Evolutionary conservation across 2,113 vertebrate species (phyloP), one percentile per base, ranked within the genome.

Genomic region (Rissa tridactyla): DNA sequence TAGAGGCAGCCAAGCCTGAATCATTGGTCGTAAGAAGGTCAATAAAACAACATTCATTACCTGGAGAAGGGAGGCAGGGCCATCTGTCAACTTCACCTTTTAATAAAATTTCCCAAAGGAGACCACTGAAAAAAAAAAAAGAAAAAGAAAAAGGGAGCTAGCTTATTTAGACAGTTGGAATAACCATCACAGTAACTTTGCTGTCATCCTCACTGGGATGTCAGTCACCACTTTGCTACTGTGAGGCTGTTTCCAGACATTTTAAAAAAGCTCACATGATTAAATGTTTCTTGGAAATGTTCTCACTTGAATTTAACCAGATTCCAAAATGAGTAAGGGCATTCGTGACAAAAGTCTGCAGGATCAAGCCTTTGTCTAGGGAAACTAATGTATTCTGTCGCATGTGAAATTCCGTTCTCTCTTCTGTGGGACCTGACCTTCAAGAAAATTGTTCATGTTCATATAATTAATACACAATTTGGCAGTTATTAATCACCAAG

Each of bases 1-100:
- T 92, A 65, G 42, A 89, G 38, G 55, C 75, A 92, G 34, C 60
- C 73, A 94, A 94, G 64, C 64, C 61, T 88, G 57, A 91, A 78
- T 94, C 21, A 12, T 54, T 94, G 91, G 78, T 92, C 86, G 60
- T 83, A 49, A 91, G 84, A 94, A 93, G 92, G 87, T 95, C 97
- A 91, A 71, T 94, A 86, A 95, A 93, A 36, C 64, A 93, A 44
- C 42, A 89, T 94, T 91, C 2, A 8, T 94, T 95, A 94, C 70
- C 60, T 93, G 82, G 21, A 85, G 60, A 92, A 93, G 52, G 75
- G 47, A 92, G 54, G 40, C 72, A 78, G 62, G 65, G 46, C 62
- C 55, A 96, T 96, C 91, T 90, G 71, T 95, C 94, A 93, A 77
- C 36, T 86, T 81, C 82, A 94, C 17, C 72, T 78, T 91, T 96